These are phyloP conservation scores for Drosophila subquinaria DNA, from an alignment of 2,888 invertebrate species.

Conservation along the genomic window DNA sequence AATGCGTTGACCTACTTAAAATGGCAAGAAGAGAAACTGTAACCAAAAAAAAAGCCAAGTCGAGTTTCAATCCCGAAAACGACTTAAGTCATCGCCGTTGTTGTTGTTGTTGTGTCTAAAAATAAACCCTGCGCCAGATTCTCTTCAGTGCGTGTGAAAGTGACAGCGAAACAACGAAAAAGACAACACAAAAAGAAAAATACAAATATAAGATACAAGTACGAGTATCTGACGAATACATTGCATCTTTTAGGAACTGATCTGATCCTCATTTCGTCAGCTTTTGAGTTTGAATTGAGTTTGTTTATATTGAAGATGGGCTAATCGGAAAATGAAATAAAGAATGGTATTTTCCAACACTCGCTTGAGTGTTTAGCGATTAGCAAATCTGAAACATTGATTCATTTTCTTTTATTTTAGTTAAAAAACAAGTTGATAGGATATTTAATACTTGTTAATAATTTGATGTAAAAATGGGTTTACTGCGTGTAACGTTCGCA, in stretches of 20 bases:
- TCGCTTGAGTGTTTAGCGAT: too few species aligned
- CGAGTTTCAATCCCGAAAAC: slow-evolving; percentile 9
- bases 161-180: slow-evolving; percentile 51
- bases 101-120: slow-evolving; percentile 55
- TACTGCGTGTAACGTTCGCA: too few species aligned
- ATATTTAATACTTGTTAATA: too few species aligned
- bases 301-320: too few species aligned
- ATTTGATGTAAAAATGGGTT: too few species aligned
- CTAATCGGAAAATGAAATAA: too few species aligned
- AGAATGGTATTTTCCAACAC: too few species aligned
- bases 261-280: slow-evolving; percentile 26
- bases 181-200: not conserved
- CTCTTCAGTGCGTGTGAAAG: slow-evolving; percentile 77
- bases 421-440: too few species aligned
- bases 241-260: not conserved
- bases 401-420: too few species aligned
- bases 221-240: slow-evolving; percentile 11
- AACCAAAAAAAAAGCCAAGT: slow-evolving; percentile 39
- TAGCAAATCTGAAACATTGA: too few species aligned
- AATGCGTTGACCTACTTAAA: slow-evolving; percentile 72
- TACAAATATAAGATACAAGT: not conserved
- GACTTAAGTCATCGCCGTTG: slow-evolving; percentile 57
- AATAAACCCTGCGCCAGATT: slow-evolving; percentile 67
- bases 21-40: slow-evolving; percentile 75
- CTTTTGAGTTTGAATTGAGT: too few species aligned